These are phyloP conservation scores for Palythoa grandiflora DNA, from an alignment of 92 coral and sea anemone species.

Conservation along the genomic window DNA sequence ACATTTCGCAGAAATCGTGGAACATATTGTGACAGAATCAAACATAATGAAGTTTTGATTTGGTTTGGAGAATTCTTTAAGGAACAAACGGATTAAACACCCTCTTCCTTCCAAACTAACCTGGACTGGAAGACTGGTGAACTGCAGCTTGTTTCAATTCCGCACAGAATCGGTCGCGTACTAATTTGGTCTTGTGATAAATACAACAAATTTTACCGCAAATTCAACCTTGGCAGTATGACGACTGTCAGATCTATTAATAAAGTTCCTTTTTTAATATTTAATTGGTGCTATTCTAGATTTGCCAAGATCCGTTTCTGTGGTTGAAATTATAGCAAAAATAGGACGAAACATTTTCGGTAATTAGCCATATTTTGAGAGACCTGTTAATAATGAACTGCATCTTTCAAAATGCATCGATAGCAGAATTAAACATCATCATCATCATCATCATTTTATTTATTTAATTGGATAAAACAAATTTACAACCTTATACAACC, in stretches of 20 bases:
- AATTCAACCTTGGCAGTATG: conserved; percentile 30
- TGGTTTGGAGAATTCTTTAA: neutral
- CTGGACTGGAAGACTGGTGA: conserved; percentile 5
- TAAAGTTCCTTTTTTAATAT: neutral
- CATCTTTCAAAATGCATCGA: neutral
- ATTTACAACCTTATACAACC: too few species aligned
- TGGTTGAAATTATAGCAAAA: neutral
- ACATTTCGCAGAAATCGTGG: neutral
- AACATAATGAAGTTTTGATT: neutral
- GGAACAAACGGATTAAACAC: neutral
- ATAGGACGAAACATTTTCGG: neutral
- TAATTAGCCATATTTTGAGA: neutral
- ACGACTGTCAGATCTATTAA: conserved; percentile 19
- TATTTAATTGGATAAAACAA: too few species aligned
- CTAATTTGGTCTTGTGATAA: neutral
- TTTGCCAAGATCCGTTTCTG: neutral
- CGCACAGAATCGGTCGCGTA: neutral
- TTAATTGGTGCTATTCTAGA: conserved; percentile 3
- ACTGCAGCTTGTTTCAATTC: neutral
- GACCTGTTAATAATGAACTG: too few species aligned
- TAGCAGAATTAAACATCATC: too few species aligned
- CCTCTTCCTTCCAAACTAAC: conserved; percentile 8
- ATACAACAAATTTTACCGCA: conserved; percentile 4
- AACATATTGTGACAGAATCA: neutral
- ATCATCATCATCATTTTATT: too few species aligned